Percentiles rank a stretch among this genome's conserved stretches.
Evolutionary conservation across 2,888 invertebrate genomes (phyloP).

Genomic region (Heliconius erato): DNA sequence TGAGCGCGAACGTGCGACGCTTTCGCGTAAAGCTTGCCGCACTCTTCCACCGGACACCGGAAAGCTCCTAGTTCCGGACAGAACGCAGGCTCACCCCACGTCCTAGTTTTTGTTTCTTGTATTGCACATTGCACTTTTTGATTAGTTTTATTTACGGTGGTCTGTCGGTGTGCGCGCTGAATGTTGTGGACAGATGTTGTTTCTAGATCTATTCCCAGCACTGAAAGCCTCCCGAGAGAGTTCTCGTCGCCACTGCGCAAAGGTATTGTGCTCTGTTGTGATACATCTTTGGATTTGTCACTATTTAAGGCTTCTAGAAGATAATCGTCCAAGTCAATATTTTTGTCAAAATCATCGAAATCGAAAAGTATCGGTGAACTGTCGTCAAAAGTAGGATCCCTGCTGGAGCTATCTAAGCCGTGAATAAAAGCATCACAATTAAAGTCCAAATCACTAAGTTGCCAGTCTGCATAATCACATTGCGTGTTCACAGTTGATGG

Average conservation of each 20-base stretch:
- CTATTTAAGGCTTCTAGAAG: conserved; percentile 72
- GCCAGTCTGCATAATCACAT: conserved; percentile 64
- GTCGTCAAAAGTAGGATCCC: conserved; percentile 65
- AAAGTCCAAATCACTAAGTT: conserved; percentile 74
- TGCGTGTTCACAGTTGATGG: conserved; percentile 68
- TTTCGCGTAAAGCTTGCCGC: conserved; percentile 95
- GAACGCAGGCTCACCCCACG: conserved; percentile 78
- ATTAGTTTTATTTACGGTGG: conserved; percentile 54
- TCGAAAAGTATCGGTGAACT: conserved; percentile 70
- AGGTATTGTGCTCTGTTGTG: conserved; percentile 63
- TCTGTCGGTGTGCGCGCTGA: conserved; percentile 58
- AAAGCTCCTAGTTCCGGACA: conserved; percentile 85
- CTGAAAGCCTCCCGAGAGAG: conserved; percentile 57
- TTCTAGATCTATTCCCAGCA: conserved; percentile 61
- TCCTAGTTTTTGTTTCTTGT: conserved; percentile 62
- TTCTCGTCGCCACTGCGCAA: conserved; percentile 62
- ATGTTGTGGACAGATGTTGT: conserved; percentile 65
- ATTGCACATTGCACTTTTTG: conserved; percentile 50
- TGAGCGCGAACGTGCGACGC: conserved; percentile 96
- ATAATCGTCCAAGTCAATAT: conserved; percentile 75
- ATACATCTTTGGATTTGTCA: conserved; percentile 69
- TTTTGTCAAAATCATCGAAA: conserved; percentile 77
- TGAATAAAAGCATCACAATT: conserved; percentile 76
- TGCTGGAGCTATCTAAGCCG: conserved; percentile 66
- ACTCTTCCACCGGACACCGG: conserved; percentile 89